Evolutionary conservation across 2,113 vertebrate genomes (phyloP), one percentile per base, ranked within the genome.

Genomic region (Sciurus niger): DNA sequence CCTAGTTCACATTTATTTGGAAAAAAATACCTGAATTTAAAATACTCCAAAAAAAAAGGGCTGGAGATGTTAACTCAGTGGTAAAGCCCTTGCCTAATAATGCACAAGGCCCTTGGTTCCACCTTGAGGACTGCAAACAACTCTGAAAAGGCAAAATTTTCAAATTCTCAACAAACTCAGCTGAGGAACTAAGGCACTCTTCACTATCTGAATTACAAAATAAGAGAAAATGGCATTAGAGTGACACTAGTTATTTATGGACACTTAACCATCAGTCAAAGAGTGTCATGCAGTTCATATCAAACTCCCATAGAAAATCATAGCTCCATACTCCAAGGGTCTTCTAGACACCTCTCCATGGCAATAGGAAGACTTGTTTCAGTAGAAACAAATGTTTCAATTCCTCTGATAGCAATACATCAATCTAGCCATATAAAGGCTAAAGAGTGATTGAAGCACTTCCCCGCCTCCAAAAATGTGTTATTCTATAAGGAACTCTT

Each of bases 121-220:
- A n/a, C 34, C 34, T 16, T 34, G 7, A n/a, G 6, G 32, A 70
- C 34, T n/a, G 16, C 32, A 70, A 70, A 63, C 24, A 28, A 63
- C 32, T 70, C 67, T 70, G 11, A 76, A 84, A 79, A 68, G 80
- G 18, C 46, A 77, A 84, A 85, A 89, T 37, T 88, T 94, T 85
- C 76, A 94, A 93, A 96, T 65, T 86, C 70, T 95, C 65, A 90
- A 63, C 40, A 25, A 55, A 60, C 24, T 93, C 48, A 84, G 24
- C 37, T 88, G 10, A 95, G 25, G 18, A 84, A 43, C 7, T 74
- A 28, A 78, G 63, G 63, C 48, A 74, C 67, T 89, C 40, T 91
- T 74, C n/a, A 80, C 77, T 84, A 93, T 24, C 65, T 91, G 55
- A 88, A 91, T 90, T 74, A 79, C 48, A 82, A 86, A 88, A 93